These are phyloP conservation scores for Brachionichthys hirsutus DNA, from an alignment of 2,113 vertebrate species.

Conservation along the genomic window DNA sequence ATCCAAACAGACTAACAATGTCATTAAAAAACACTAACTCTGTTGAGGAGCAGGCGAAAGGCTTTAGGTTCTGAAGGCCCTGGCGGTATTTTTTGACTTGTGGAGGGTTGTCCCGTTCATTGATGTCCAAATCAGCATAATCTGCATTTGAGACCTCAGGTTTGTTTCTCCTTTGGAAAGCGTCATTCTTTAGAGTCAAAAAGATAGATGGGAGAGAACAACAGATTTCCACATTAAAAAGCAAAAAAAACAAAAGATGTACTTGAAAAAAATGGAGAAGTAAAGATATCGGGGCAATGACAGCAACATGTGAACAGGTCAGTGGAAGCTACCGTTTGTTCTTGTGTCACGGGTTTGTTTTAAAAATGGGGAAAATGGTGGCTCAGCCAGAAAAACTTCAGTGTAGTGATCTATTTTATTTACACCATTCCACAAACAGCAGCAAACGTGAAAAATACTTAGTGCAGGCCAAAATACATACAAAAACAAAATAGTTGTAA, in stretches of 20 bases:
- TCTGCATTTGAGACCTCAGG: constrained; percentile 22
- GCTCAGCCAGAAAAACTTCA: too few species aligned
- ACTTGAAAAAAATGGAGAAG: constrained; percentile 18
- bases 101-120: constrained; percentile 30
- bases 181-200: constrained; percentile 18
- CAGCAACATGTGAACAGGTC: too few species aligned
- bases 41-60: constrained; percentile 55
- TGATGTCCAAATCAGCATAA: constrained; percentile 35
- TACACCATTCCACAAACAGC: too few species aligned
- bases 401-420: too few species aligned
- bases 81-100: constrained; percentile 68
- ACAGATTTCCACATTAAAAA: too few species aligned
- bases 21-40: constrained; percentile 33
- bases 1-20: neutral
- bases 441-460: too few species aligned
- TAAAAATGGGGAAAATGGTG: too few species aligned
- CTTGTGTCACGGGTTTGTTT: too few species aligned
- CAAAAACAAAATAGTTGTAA: too few species aligned
- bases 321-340: too few species aligned
- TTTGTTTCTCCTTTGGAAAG: constrained; percentile 15
- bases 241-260: constrained; percentile 20
- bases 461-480: too few species aligned
- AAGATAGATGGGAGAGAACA: neutral
- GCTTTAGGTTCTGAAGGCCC: constrained; percentile 72
- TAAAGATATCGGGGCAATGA: neutral